Evolutionary conservation across 2,113 vertebrate genomes (phyloP).

Genomic region (Oxygymnocypris stewartii): DNA sequence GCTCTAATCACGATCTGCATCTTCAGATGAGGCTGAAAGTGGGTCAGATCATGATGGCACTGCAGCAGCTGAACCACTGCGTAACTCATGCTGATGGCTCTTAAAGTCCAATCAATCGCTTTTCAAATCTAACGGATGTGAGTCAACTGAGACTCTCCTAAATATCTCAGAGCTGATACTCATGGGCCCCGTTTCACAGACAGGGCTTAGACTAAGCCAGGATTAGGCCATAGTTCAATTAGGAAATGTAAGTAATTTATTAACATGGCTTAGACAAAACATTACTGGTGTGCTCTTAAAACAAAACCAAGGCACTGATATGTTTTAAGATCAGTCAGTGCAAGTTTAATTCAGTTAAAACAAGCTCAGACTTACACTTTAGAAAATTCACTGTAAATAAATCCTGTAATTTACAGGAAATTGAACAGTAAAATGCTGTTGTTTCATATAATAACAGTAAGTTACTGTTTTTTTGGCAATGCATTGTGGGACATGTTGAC

Average conservation of each 20-base stretch:
- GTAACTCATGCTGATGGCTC: not conserved
- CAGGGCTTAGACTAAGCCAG: too few relatives aligned
- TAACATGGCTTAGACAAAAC: too few relatives aligned
- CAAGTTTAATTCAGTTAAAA: too few relatives aligned
- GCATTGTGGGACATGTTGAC: not conserved
- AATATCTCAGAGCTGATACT: too few relatives aligned
- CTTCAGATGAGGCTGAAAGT: not conserved
- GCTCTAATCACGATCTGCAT: not conserved
- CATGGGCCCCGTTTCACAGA: too few relatives aligned
- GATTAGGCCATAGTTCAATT: too few relatives aligned
- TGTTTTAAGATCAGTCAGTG: too few relatives aligned
- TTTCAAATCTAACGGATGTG: constrained; percentile 37
- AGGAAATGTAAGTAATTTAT: too few relatives aligned
- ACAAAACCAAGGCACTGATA: too few relatives aligned
- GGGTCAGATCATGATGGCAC: not conserved
- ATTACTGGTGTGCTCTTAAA: too few relatives aligned
- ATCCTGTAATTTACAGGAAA: not conserved
- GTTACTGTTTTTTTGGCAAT: not conserved
- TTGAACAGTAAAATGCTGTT: not conserved
- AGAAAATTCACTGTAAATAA: too few relatives aligned
- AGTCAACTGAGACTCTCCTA: not conserved
- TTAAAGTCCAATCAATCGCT: constrained; percentile 22
- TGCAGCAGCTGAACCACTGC: not conserved
- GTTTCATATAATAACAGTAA: not conserved
- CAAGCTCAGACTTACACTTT: too few relatives aligned